Base-by-base conservation (phyloP, 2,888 invertebrate species). In the Miltochrista miniata region DNA sequence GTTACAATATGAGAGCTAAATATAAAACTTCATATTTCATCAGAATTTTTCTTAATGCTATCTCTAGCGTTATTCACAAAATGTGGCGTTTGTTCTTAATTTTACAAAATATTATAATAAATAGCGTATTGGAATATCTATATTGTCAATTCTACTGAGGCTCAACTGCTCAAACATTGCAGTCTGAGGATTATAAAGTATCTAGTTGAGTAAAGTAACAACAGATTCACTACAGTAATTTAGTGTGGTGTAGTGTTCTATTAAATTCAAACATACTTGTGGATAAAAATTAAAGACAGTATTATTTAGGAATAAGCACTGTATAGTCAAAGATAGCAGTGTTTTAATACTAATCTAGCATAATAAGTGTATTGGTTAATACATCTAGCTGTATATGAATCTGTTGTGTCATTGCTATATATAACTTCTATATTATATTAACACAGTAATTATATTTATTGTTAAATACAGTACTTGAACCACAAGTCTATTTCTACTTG, bases 131-230 rank as follows among this genome's bases (percentile, higher is more conserved):
- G 77, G 73, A 83, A 85, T 83, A 75, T 80, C 81, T 88, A 88
- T 89, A 89, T 88, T 90, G 89, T 90, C 89, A 86, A 83, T 84
- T 77, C 86, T 89, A 88, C 77, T 71, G 83, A 85, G 81, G 84
- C 82, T 77, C 59, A 68, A 71, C 76, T 76, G 69, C 68, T 69
- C 58, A 46, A 49, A 61, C 33, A 12, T 58, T 59, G 69, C 65
- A 68, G 73, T 69, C 70, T 68, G 72, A 44, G 73, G 73, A 75
- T 76, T 76, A 74, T 70, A 68, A 71, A 73, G 61, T 74, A 31
- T 9, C 31, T 31, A 68, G 45, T 63, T 70, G 64, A 65, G 67
- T 72, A 55, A 54, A 57, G 51, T 65, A 60, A 54, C 79, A 79
- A 80, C 81, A 82, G 76, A 85, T 78, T 78, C 76, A 78, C 51